Evolutionary conservation across 2,888 invertebrate species (phyloP).

Genomic region (Hirtodrosophila trivittata): DNA sequence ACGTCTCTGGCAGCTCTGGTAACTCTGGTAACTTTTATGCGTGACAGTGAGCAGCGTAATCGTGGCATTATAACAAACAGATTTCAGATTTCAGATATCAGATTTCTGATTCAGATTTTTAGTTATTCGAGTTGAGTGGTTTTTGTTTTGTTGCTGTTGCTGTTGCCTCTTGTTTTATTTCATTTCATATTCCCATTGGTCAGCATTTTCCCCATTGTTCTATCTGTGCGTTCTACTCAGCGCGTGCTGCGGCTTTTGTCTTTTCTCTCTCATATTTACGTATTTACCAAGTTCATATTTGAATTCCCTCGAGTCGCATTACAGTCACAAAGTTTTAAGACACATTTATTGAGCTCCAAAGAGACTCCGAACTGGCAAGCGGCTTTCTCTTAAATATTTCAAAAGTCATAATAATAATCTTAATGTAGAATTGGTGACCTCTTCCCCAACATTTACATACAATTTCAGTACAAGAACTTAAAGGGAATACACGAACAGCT

Average conservation of each 20-base stretch:
- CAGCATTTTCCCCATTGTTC: conserved; percentile 16
- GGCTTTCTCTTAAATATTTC: conserved; percentile 50
- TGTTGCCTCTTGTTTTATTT: conserved; percentile 43
- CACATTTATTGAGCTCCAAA: conserved; percentile 56
- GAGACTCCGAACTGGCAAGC: conserved; percentile 29
- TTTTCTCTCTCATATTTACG: conserved; percentile 46
- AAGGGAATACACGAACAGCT: too few relatives aligned
- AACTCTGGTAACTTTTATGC: conserved; percentile 30
- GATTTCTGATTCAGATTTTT: conserved; percentile 23
- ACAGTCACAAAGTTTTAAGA: conserved; percentile 52
- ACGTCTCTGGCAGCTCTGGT: conserved; percentile 9
- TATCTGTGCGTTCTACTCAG: conserved; percentile 3
- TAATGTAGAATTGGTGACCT: conserved; percentile 38
- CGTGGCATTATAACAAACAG: conserved; percentile 62
- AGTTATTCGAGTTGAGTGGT: conserved; percentile 38
- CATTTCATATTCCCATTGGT: conserved; percentile 71
- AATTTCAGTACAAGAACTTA: too few relatives aligned
- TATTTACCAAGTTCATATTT: conserved; percentile 53
- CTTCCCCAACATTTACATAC: conserved; percentile 13
- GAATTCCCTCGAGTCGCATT: conserved; percentile 64
- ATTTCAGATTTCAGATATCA: conserved; percentile 32
- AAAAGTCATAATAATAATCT: conserved; percentile 53
- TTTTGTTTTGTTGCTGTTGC: conserved; percentile 33
- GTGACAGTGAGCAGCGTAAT: conserved; percentile 56
- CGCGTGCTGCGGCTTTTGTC: conserved; percentile 39